Evolutionary conservation across 2,113 vertebrate genomes (phyloP).

Genomic region (Picathartes gymnocephalus): DNA sequence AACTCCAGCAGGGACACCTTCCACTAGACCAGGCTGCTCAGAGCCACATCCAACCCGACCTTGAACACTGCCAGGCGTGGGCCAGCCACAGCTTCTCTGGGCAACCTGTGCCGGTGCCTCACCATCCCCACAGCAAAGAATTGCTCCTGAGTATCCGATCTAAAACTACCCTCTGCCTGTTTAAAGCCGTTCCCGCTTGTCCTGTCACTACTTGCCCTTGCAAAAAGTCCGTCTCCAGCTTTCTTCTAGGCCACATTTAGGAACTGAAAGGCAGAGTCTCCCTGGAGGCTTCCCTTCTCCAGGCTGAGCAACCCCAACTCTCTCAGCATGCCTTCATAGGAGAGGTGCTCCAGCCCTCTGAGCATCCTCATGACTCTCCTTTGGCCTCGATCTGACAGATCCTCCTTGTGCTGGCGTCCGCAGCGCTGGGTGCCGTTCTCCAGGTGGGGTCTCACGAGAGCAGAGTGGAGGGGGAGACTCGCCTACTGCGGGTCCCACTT

Average conservation of each 20-base stretch:
- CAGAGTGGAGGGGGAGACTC: neutral
- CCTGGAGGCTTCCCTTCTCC: neutral
- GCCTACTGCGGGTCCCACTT: neutral
- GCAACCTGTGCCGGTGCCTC: neutral
- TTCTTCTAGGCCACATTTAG: neutral
- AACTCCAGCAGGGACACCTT: neutral
- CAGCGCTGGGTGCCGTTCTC: neutral
- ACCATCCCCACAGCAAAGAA: neutral
- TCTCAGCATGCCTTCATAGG: neutral
- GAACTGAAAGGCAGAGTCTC: neutral
- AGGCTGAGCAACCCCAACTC: neutral
- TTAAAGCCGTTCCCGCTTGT: neutral
- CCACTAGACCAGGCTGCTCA: neutral
- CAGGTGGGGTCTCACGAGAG: neutral
- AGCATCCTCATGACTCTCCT: too few species aligned
- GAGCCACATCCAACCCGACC: rapidly evolving
- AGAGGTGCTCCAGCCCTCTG: neutral
- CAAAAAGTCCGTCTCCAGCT: neutral
- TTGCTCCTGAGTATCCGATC: neutral
- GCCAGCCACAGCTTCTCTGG: neutral
- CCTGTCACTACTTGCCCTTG: neutral
- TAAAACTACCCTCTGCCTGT: neutral
- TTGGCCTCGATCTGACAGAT: neutral
- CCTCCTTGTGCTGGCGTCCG: neutral
- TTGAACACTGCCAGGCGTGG: too few species aligned